These are phyloP conservation scores for Saturnia pavonia DNA, from an alignment of 2,888 invertebrate genomes.

Conservation along the genomic window DNA sequence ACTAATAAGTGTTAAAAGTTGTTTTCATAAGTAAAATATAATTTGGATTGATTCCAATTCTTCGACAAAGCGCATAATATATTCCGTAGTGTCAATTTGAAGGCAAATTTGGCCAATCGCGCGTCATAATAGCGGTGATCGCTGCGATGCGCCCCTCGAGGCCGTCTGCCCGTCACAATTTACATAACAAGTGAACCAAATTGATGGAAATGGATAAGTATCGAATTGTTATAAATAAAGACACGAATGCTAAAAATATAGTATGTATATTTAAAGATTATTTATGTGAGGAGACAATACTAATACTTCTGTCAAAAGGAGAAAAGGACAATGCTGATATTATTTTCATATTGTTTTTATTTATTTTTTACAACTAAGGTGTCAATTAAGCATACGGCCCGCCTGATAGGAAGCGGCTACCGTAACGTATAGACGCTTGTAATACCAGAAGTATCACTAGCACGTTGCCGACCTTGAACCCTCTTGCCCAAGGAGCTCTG, in stretches of 20 bases:
- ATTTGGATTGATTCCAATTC: constrained; percentile 7
- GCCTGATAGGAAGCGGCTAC: no score
- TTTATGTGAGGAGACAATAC: no score
- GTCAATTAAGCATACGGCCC: no score
- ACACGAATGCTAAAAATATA: neutral
- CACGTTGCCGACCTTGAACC: no score
- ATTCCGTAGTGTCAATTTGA: constrained; percentile 15
- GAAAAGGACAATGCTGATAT: no score
- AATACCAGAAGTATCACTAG: no score
- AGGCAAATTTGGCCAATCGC: constrained; percentile 20
- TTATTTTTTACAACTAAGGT: no score
- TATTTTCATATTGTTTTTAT: no score
- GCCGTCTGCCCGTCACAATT: constrained; percentile 14
- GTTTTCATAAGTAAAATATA: neutral
- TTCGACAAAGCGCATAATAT: constrained; percentile 14
- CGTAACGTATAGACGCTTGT: no score
- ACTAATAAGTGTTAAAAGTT: neutral
- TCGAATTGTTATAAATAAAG: constrained; percentile 5
- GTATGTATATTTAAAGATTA: no score
- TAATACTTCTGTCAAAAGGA: no score
- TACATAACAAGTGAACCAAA: constrained; percentile 20
- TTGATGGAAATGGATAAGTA: constrained; percentile 13
- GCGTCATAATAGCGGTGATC: constrained; percentile 16
- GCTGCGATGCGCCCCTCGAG: constrained; percentile 6
- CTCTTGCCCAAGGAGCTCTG: no score